Evolutionary conservation across 2,888 invertebrate species (phyloP).

Genomic region (Cataglyphis rosenhaueri): DNA sequence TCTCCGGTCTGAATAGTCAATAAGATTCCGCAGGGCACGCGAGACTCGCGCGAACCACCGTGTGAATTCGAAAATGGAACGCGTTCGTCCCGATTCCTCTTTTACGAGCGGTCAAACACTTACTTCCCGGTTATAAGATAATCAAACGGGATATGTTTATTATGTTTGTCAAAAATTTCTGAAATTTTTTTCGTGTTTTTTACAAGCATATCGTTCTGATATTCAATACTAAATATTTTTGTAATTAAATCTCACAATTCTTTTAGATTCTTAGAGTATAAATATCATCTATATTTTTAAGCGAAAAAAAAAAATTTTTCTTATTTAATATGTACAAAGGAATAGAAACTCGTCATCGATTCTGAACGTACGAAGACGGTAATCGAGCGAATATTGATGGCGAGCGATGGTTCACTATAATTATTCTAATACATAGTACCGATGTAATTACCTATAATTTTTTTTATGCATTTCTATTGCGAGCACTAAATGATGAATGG

Average conservation of each 20-base stretch:
- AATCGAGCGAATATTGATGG: conserved; percentile 57
- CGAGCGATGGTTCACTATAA: conserved; percentile 63
- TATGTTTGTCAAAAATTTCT: neutral
- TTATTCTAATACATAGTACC: conserved; percentile 66
- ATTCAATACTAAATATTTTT: neutral
- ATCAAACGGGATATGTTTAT: neutral
- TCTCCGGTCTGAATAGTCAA: conserved; percentile 79
- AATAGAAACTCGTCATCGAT: conserved; percentile 11
- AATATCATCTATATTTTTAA: neutral
- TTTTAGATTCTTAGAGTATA: neutral
- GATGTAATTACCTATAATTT: conserved; percentile 66
- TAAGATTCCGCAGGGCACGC: conserved; percentile 78
- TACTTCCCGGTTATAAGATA: neutral
- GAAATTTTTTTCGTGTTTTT: neutral
- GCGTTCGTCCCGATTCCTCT: conserved; percentile 36
- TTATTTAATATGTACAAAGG: neutral
- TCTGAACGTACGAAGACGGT: conserved; percentile 37
- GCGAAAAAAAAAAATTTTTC: neutral
- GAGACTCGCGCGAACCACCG: conserved; percentile 72
- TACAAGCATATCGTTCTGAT: neutral
- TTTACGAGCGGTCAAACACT: neutral
- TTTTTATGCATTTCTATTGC: conserved; percentile 65
- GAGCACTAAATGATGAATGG: conserved; percentile 66
- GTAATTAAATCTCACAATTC: neutral
- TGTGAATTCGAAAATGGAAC: conserved; percentile 73